These are phyloP conservation scores for Pseudomugil tenellus DNA, from an alignment of 2,797 vertebrate genomes.

Conservation along the genomic window DNA sequence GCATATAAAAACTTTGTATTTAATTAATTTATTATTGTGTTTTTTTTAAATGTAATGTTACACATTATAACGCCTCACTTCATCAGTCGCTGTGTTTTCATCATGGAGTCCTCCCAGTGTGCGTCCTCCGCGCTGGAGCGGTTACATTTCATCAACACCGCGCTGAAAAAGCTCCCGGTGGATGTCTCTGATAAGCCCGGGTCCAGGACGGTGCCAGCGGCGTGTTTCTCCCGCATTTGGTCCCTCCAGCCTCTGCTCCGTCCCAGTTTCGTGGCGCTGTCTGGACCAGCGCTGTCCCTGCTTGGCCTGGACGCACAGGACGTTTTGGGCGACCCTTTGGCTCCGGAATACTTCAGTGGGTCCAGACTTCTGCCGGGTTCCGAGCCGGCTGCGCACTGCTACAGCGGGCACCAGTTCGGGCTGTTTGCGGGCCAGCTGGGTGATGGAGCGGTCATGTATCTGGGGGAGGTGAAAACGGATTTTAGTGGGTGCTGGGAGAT, in stretches of 20 bases:
- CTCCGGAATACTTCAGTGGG: slow-evolving; percentile 82
- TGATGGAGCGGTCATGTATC: slow-evolving; percentile 89
- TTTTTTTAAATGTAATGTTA: no score
- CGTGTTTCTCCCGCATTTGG: slow-evolving; percentile 83
- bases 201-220: slow-evolving; percentile 79
- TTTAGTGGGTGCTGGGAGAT: slow-evolving; percentile 83
- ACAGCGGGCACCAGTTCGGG: slow-evolving; percentile 92
- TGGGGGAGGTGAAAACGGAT: slow-evolving; percentile 84
- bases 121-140: slow-evolving; percentile 55
- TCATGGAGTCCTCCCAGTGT: slow-evolving; percentile 43
- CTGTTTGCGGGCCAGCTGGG: slow-evolving; percentile 90
- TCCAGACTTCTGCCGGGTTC: slow-evolving; percentile 83
- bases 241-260: slow-evolving; percentile 73
- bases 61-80: no score
- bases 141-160: slow-evolving; percentile 84
- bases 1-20: no score
- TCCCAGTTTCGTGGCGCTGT: slow-evolving; percentile 82
- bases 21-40: no score
- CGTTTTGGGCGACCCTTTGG: slow-evolving; percentile 36
- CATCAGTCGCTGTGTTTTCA: no score
- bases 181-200: slow-evolving; percentile 71
- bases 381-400: slow-evolving; percentile 89
- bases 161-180: slow-evolving; percentile 82
- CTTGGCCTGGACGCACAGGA: slow-evolving; percentile 75
- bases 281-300: slow-evolving; percentile 80